A percentile compares a stretch with the other conserved stretches of the same genome.
Conservation (phyloP, 2,888 invertebrate genomes). For the Andrena hattorfiana region DNA sequence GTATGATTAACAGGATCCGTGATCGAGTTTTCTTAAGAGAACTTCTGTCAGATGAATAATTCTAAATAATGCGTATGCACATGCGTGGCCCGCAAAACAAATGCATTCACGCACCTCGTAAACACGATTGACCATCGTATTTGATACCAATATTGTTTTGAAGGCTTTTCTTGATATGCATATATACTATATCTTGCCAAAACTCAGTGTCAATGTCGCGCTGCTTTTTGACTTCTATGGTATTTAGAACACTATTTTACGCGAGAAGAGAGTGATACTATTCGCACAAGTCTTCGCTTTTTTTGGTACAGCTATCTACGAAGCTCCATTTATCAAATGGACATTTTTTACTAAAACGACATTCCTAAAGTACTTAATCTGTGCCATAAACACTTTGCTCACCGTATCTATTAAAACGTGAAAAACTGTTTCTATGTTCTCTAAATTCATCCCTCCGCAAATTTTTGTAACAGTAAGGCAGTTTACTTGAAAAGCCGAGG, state of each 20-base stretch:
- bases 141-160: slow-evolving; percentile 73
- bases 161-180: slow-evolving; percentile 72
- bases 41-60: slow-evolving; percentile 40
- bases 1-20: slow-evolving; percentile 30
- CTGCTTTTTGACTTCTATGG: slow-evolving; percentile 66
- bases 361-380: slow-evolving; percentile 53
- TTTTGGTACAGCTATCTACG: slow-evolving; percentile 45
- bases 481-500: slow-evolving; percentile 9
- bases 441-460: slow-evolving; percentile 28
- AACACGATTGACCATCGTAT: slow-evolving; percentile 61
- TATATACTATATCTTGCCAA: slow-evolving; percentile 68
- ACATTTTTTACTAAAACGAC: slow-evolving; percentile 56
- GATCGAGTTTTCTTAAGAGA: slow-evolving; percentile 42
- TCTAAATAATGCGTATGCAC: slow-evolving; percentile 55
- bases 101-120: slow-evolving; percentile 62
- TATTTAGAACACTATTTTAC: slow-evolving; percentile 58
- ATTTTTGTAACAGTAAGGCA: background rate
- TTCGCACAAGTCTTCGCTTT: slow-evolving; percentile 67
- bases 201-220: slow-evolving; percentile 71
- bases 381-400: slow-evolving; percentile 68
- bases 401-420: slow-evolving; percentile 28
- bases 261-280: slow-evolving; percentile 37
- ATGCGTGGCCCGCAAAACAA: slow-evolving; percentile 42
- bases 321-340: slow-evolving; percentile 32
- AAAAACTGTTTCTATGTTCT: slow-evolving; percentile 26